Evolutionary conservation across 2,113 vertebrate genomes (phyloP), one percentile per base, ranked within the genome.

Genomic region (Phylloscopus whistleri): DNA sequence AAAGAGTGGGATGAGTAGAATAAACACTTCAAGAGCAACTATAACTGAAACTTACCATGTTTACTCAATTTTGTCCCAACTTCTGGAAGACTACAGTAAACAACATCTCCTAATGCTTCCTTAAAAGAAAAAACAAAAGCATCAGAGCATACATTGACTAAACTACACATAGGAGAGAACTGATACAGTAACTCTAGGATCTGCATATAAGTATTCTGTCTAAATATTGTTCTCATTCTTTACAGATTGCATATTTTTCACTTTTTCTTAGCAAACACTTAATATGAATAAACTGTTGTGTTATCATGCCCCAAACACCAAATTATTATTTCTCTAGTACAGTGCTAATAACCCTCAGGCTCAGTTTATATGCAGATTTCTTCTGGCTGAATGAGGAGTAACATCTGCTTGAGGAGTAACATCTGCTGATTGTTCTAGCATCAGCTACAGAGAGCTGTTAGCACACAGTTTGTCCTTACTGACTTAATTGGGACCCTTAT

Each of bases 11-110:
- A 79, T 62, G 14, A 93, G 13, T 33, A 49, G 18, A 58, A 86
- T n/a, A 72, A 80, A 52, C 31, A 59, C 14, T 51, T 84, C 4
- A 51, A 12, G 64, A 72, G 56, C 82, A 77, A 37, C n/a, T 3
- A 64, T 49, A 84, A 48, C 46, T 16, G 22, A 87, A 78, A 95
- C 98, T 94, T 96, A 99, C 99, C 99, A 59, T 99, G 97, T 95
- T 99, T 99, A 91, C 97, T 98, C 89, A 99, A 95, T 95, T 99
- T 98, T 96, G 98, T 98, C 55, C 99, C 99, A 94, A 99, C 95
- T 97, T 99, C 99, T 96, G 99, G 99, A 79, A 99, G 98, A 94
- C 99, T 98, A 98, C 99, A 99, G 95, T 99, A 99, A 95, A 99
- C 99, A 87, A 99, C 99, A 20, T 99, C 99, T 87, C 99, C 99